Evolutionary conservation across 2,113 vertebrate species (phyloP), one percentile per base, ranked within the genome.

Genomic region (Toxotes chatareus): DNA sequence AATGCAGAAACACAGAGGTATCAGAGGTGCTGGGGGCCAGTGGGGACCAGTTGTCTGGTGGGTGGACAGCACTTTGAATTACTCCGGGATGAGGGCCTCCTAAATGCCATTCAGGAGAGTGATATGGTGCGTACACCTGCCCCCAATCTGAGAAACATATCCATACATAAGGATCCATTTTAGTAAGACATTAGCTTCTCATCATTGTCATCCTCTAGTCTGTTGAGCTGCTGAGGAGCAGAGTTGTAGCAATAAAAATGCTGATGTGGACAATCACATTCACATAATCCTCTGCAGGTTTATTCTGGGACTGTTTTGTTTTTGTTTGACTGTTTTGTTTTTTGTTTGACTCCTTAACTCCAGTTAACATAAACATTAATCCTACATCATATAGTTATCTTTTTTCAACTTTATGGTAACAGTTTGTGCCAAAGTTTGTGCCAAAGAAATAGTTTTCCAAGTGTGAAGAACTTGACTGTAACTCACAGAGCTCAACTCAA

Each of bases 1-100:
- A 69, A 55, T 36, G 64, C 62, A 75, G 74, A 73, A 66, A 76
- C 86, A 86, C 87, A 73, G 87, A 59, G 83, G 85, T 89, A 77
- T 84, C 80, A 31, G 84, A 86, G 89, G 90, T 67, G 65, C 76
- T 70, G 70, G 84, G 84, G 85, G 73, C 81, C 38, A 40, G 38
- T 40, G 38, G 73, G 79, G 83, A 72, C 86, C 70, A 55, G 88
- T 81, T 83, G 85, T 83, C 66, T 78, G 80, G n/a, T 73, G 81
- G 79, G 74, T 81, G 78, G 89, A 87, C 76, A 83, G 51, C 55
- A 76, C 36, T 62, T 82, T 86, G 56, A 89, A 69, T 76, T 75
- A 77, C 65, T 91, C 55, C 59, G 8, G 63, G 64, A 77, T 21
- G 78, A 84, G 34, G 77, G 60, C 4, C 83, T 82, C 56, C 74